Evolutionary conservation across 2,113 vertebrate genomes (phyloP).

Genomic region (Benitochromis conjunctus): DNA sequence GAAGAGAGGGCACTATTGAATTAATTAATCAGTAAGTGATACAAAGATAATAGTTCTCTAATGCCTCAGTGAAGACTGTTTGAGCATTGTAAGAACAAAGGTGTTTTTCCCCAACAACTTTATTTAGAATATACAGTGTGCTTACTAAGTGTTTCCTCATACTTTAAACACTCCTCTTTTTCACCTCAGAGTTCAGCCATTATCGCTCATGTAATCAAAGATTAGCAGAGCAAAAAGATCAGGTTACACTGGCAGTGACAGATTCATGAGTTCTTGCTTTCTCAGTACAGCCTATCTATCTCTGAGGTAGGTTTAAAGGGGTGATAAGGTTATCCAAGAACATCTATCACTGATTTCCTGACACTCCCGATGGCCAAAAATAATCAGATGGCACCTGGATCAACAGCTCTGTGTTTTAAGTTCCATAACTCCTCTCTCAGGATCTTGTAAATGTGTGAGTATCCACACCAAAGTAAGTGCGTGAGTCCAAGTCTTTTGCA

Average conservation of each 20-base stretch:
- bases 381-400: slow-evolving; percentile 75
- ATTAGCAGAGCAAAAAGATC: slow-evolving; percentile 26
- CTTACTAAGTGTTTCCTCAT: not conserved
- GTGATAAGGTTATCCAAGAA: slow-evolving; percentile 64
- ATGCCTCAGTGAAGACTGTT: not conserved
- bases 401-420: slow-evolving; percentile 65
- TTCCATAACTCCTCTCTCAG: slow-evolving; percentile 53
- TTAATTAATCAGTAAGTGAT: not conserved
- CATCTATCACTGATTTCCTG: slow-evolving; percentile 65
- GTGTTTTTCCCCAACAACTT: not conserved
- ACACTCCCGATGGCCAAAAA: slow-evolving; percentile 64
- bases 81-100: not conserved
- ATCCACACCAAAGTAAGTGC: not conserved
- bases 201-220: slow-evolving; percentile 37
- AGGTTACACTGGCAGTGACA: slow-evolving; percentile 16
- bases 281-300: slow-evolving; percentile 12
- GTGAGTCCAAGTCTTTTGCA: not conserved
- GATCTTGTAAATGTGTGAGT: slow-evolving; percentile 26
- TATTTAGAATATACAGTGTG: not conserved
- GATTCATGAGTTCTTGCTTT: slow-evolving; percentile 25
- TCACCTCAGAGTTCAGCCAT: slow-evolving; percentile 15
- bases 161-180: not conserved
- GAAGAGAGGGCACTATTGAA: not conserved
- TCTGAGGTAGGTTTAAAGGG: slow-evolving; percentile 41
- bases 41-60: not conserved